Conservation (phyloP, 2,797 vertebrate species). For the Myripristis murdjan region DNA sequence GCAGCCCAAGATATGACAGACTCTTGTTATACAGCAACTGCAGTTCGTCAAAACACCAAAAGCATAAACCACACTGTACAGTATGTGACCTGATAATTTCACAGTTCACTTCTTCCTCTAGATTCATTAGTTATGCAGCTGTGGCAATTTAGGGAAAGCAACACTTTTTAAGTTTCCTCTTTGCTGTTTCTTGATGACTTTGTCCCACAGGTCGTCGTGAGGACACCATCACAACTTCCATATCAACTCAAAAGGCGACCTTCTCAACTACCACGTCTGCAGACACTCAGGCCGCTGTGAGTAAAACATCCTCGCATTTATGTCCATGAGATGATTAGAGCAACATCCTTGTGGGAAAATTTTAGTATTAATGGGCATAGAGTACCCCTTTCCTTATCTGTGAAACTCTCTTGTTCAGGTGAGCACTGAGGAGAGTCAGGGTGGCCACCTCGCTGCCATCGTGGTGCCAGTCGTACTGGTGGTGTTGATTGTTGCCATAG, state of each 20-base stretch:
- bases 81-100: neutral
- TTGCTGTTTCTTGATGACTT: conserved; percentile 14
- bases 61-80: too few species aligned
- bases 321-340: neutral
- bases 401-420: conserved; percentile 46
- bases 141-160: conserved; percentile 19
- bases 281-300: conserved; percentile 58
- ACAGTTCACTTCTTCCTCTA: neutral
- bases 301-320: conserved; percentile 27
- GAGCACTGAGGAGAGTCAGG: conserved; percentile 7
- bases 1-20: neutral
- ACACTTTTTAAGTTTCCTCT: conserved; percentile 38
- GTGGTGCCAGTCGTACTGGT: conserved; percentile 68
- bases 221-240: neutral
- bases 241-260: neutral
- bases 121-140: neutral
- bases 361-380: neutral
- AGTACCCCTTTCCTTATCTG: neutral
- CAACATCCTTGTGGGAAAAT: too few species aligned
- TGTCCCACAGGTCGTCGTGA: conserved; percentile 53
- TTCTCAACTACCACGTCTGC: neutral
- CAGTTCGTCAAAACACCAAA: conserved; percentile 14
- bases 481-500: conserved; percentile 39
- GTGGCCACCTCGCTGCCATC: conserved; percentile 53
- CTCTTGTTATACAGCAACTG: neutral